Base-by-base conservation (phyloP, 1,140 invertebrate species). In the Drosophila arizonae region DNA sequence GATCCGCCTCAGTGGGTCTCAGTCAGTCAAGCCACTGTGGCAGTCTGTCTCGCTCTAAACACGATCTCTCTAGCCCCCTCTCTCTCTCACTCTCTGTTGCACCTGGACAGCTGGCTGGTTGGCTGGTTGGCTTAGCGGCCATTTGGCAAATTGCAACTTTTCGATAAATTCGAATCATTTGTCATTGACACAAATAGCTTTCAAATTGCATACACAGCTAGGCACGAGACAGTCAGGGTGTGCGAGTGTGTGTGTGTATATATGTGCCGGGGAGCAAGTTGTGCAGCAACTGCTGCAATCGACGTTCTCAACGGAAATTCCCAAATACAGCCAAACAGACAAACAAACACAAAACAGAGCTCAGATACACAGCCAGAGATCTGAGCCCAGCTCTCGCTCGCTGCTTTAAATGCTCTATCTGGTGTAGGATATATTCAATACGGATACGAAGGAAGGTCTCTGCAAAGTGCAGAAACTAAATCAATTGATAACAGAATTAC, bases 181-280 rank as follows among this genome's bases (percentile, higher is more conserved):
- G 84, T 88, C 84, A 88, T 88, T 88, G 84, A 88, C 84, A 88
- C 84, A 88, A 88, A 88, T 88, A 88, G 77, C 85, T 88, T 88
- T 88, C 85, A 88, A 88, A 88, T 87, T 87, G 84, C 72, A 72
- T 36, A 79, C 54, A 78, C 39, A 62, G 51, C 28, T 52, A 54
- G n/a, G n/a, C 54, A 70, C 61, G 54, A 54, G 13, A 46, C 63
- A 46, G 50, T 46, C 50, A 45, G 73, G 28, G 55, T 45, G 17
- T 4, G 0, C 6, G 17, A 1, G 1, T 6, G 48, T 36, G n/a
- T 33, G 36, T 45, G n/a, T 17, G n/a, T 4, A 21, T 13, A 21
- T 4, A 13, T 30, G 26, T 24, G 21, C 8, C n/a, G 26, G 33
- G 33, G 36, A 6, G 41, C 43, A 36, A 48, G 45, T 28, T 71